Conservation (phyloP, 2,888 invertebrate species). For the Terebella lapidaria region DNA sequence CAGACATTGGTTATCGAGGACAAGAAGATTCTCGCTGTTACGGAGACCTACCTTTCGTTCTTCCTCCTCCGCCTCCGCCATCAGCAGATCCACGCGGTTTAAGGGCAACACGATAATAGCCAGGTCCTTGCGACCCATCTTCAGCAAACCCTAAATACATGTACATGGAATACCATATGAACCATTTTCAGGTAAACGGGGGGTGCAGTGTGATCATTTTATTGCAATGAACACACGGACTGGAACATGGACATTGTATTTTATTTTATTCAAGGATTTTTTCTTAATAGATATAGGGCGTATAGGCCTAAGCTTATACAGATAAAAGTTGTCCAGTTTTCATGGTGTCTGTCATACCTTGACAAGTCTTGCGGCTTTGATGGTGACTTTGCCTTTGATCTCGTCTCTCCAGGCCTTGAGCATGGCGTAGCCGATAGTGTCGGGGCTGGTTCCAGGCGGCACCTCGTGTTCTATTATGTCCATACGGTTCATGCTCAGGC, state of each 20-base stretch:
- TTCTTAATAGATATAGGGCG: too few relatives aligned
- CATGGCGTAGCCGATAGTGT: not conserved
- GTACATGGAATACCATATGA: too few relatives aligned
- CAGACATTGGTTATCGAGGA: too few relatives aligned
- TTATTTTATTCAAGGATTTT: too few relatives aligned
- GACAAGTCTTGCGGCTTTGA: not conserved
- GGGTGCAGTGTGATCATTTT: too few relatives aligned
- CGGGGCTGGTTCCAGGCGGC: not conserved
- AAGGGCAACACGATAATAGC: not conserved
- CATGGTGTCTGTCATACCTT: too few relatives aligned
- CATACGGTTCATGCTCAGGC: slow-evolving; percentile 18
- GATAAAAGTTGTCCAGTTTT: too few relatives aligned
- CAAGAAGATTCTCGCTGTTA: too few relatives aligned
- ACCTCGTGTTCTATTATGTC: slow-evolving; percentile 23
- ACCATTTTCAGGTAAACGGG: not conserved
- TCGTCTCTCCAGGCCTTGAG: slow-evolving; percentile 3
- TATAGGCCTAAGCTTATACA: too few relatives aligned
- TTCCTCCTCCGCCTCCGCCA: not conserved
- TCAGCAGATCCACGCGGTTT: not conserved
- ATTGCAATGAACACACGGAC: too few relatives aligned
- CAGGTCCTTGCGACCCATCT: not conserved
- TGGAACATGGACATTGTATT: too few relatives aligned
- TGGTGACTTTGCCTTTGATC: not conserved
- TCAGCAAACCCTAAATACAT: not conserved
- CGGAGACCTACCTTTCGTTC: too few relatives aligned